Evolutionary conservation across 2,113 vertebrate genomes (phyloP), one percentile per base, ranked within the genome.

Genomic region (Limnothrissa miodon): DNA sequence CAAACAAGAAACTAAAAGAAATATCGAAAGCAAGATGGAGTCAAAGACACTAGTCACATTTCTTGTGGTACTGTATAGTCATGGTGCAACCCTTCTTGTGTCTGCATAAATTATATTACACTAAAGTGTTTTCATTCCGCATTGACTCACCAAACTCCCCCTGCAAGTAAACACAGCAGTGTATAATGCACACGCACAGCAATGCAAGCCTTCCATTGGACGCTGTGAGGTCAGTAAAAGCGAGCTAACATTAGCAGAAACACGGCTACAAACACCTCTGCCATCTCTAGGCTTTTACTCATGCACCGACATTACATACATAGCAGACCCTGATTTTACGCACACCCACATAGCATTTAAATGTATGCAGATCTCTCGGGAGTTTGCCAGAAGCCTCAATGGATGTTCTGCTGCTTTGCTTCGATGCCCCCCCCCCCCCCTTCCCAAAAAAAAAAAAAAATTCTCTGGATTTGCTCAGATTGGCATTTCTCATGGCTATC

Each of bases 401-500:
- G 59, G n/a, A 66, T 66, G 59, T 33, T 33, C 59, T 66, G 59
- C 25, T 66, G 59, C 59, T 66, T 29, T 29, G n/a, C 29, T 25
- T 66, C 25, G n/a, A 13, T 66, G 51, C 33, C n/a, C 59, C 0
- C 0, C n/a, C n/a, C n/a, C 59, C 23, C n/a, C 59, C 1, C 59
- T n/a, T n/a, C n/a, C n/a, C n/a, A 1, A 33, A 66, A 66, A 80
- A 83, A 42, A 42, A 1, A 33, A 66, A 29, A 80, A 83, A 79
- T 79, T 83, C 82, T 45, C 39, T 0, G n/a, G 59, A 83, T 83
- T 82, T 79, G 45, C 42, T 25, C 80, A 53, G 62, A 82, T 85
- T 89, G 85, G 36, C 85, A 85, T 87, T 88, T 87, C 36, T 39
- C 17, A 66, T 39, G 48, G 8, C 78, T 78, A 86, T 45, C 39